phyloP scores from a whole-genome alignment of 2,113 vertebrate species.

The Poeciliopsis prolifica region DNA sequence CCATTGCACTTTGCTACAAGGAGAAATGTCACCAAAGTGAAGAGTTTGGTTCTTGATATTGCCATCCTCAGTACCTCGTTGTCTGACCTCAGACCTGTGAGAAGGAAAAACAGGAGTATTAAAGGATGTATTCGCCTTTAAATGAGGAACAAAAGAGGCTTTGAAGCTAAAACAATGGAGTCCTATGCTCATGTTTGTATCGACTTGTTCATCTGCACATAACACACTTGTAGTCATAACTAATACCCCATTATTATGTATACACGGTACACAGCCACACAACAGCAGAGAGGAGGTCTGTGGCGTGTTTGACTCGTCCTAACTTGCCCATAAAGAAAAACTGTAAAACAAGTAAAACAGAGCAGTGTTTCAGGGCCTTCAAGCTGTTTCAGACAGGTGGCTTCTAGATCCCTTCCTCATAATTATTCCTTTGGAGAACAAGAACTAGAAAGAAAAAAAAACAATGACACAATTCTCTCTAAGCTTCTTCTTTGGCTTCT shows the following conservation, averaged over 20 bases:
- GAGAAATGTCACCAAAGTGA: conserved; percentile 67
- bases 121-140: neutral
- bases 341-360: conserved; percentile 26
- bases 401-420: conserved; percentile 4
- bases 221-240: conserved; percentile 4
- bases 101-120: neutral
- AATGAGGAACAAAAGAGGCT: neutral
- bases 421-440: conserved; percentile 29
- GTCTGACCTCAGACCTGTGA: conserved; percentile 57
- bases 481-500: conserved; percentile 26
- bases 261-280: conserved; percentile 34
- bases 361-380: conserved; percentile 51
- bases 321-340: conserved; percentile 62
- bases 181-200: neutral
- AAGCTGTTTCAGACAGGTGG: conserved; percentile 53
- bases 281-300: conserved; percentile 37
- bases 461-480: conserved; percentile 17
- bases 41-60: conserved; percentile 38
- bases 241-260: conserved; percentile 6
- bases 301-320: conserved; percentile 58
- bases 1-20: conserved; percentile 67
- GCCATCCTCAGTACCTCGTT: conserved; percentile 68
- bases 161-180: neutral
- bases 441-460: conserved; percentile 13
- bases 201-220: neutral